Evolutionary conservation across 2,113 vertebrate genomes (phyloP).

Genomic region (Grantiella picta): DNA sequence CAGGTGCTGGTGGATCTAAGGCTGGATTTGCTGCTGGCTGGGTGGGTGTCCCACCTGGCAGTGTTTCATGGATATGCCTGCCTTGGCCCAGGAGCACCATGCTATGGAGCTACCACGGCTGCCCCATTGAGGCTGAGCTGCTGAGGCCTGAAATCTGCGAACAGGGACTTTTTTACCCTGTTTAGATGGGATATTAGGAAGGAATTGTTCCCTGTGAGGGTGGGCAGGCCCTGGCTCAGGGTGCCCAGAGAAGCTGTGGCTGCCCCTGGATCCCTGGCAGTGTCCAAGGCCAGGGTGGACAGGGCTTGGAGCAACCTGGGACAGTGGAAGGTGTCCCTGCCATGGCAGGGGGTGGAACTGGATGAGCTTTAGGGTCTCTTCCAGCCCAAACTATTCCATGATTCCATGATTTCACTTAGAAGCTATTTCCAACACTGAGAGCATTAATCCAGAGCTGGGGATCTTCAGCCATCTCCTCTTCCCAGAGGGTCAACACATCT

Average conservation of each 20-base stretch:
- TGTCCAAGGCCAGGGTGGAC: accelerated
- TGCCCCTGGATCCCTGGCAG: neutral
- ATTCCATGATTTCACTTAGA: neutral
- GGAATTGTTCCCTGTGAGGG: accelerated
- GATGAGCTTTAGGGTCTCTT: neutral
- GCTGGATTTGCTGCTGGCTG: neutral
- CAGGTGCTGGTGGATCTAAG: neutral
- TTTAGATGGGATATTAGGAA: neutral
- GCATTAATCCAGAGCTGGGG: neutral
- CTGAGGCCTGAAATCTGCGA: neutral
- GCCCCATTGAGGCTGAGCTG: neutral
- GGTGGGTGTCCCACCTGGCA: neutral
- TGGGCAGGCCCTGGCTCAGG: accelerated
- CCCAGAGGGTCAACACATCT: neutral
- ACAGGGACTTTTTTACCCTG: neutral
- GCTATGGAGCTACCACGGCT: neutral
- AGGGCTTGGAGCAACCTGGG: neutral
- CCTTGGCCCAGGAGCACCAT: neutral
- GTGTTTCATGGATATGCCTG: neutral
- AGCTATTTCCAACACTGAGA: neutral
- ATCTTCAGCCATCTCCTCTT: neutral
- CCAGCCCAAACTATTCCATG: neutral
- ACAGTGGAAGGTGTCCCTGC: accelerated
- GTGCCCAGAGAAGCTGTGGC: neutral
- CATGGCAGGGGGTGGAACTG: accelerated